Percentiles rank a stretch among this genome's conserved stretches.
These are phyloP conservation scores for Chelonia mydas DNA, from an alignment of 2,797 vertebrate genomes.

Conservation along the genomic window DNA sequence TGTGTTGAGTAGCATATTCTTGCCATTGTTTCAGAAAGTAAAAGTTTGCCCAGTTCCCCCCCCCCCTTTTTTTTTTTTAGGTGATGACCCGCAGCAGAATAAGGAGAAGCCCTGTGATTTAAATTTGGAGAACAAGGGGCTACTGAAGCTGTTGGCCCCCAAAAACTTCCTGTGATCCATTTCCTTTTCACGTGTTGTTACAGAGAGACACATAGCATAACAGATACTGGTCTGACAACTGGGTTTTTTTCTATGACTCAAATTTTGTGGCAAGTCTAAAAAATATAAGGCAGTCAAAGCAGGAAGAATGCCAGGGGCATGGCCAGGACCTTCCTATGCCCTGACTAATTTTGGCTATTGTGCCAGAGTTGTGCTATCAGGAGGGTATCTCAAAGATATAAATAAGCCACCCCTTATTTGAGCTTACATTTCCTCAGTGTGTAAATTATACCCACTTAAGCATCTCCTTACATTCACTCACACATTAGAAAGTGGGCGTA, in stretches of 20 bases:
- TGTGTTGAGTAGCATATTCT: background rate
- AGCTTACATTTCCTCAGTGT: background rate
- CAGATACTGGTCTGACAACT: background rate
- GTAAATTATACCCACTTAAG: background rate
- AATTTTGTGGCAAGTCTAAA: background rate
- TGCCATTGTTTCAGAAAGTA: slow-evolving; percentile 1
- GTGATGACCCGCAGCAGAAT: background rate
- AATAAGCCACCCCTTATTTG: background rate
- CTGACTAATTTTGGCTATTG: background rate
- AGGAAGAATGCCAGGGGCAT: background rate
- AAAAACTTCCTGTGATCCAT: background rate
- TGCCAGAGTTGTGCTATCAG: background rate
- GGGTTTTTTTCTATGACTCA: background rate
- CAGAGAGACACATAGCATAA: background rate
- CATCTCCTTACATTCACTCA: background rate
- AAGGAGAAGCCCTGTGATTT: background rate
- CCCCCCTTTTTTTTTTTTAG: background rate
- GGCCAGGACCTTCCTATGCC: background rate
- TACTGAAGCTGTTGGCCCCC: background rate
- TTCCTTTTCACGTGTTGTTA: background rate
- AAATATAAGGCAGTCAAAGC: background rate
- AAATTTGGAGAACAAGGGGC: background rate
- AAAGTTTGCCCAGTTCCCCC: background rate
- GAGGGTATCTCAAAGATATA: background rate
- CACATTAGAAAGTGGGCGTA: background rate